Base-by-base conservation (phyloP, 2,888 invertebrate genomes). In the Noctua janthina region DNA sequence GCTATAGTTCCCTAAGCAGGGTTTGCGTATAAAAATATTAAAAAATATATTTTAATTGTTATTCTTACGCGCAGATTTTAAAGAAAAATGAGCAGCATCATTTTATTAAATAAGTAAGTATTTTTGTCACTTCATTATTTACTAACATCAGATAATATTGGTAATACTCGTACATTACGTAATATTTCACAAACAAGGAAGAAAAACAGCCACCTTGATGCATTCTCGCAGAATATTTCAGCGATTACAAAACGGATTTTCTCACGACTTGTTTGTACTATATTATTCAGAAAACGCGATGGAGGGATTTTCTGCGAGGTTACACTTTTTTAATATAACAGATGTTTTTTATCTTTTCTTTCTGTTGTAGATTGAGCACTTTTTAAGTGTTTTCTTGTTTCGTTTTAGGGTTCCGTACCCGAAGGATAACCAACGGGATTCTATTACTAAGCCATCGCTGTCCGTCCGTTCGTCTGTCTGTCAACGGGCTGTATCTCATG, bases 251-350 rank as follows among this genome's bases (percentile, higher is more conserved):
- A 62, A 67, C 20, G 68, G 82, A 79, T 85, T 74, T 67, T 62
- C 56, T 74, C 73, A 56, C 74, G 54, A 51, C 39, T 79, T 79
- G 82, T 79, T 82, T 85, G 79, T 29, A 43, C 51, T 43, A 74
- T 74, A 46, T 82, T 79, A 67, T 84, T 62, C 78, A 76, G 74
- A 74, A 66, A 67, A 56, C 29, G 43, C 81, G 68, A 43, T 10
- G 75, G 62, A 84, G 66, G 62, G 70, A 82, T 85, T 85, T 79
- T 82, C 79, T 71, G 70, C 70, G 67, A 78, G 75, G 74, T 79
- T 85, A 85, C 74, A 67, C 67, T 82, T 79, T 77, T 69, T 83
- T 74, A 80, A 62, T 76, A 67, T 8, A 75, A 17, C 69, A 74
- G 39, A 73, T 78, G 51, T n/a, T 82, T 78, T 84, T 78, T 78